Percentiles rank a stretch among this genome's conserved stretches.
Evolutionary conservation across 2,797 vertebrate genomes (phyloP).

Genomic region (Channallabes apus): DNA sequence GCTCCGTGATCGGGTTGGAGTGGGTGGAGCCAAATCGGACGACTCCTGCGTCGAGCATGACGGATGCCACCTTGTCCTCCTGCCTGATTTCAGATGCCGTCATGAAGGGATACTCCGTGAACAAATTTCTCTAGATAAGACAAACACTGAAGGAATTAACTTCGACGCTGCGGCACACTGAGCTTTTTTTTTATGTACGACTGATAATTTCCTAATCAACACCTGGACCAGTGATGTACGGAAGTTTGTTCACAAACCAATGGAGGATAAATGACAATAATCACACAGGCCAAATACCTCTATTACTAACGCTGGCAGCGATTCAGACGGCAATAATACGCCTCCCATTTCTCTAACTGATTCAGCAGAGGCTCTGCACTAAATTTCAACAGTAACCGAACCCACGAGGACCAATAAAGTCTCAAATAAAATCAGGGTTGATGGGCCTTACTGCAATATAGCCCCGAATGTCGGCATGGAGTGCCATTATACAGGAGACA

Average conservation of each 20-base stretch:
- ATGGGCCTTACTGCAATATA: conserved; percentile 47
- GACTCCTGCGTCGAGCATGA: conserved; percentile 57
- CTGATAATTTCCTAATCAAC: conserved; percentile 29
- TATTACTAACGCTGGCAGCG: conserved; percentile 36
- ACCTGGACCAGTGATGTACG: conserved; percentile 8
- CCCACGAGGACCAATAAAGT: conserved; percentile 46
- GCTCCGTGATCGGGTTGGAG: conserved; percentile 59
- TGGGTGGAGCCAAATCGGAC: conserved; percentile 63
- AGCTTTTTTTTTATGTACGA: conserved; percentile 1
- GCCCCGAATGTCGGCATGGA: conserved; percentile 37
- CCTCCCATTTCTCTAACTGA: conserved; percentile 34
- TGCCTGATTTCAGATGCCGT: conserved; percentile 51
- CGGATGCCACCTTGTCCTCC: conserved; percentile 52
- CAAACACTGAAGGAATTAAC: conserved; percentile 14
- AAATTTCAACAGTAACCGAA: conserved; percentile 41
- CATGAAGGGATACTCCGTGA: conserved; percentile 65
- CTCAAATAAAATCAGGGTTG: conserved; percentile 47
- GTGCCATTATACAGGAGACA: conserved; percentile 27
- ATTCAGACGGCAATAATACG: conserved; percentile 38
- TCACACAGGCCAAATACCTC: conserved; percentile 22
- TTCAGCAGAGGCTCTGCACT: conserved; percentile 32
- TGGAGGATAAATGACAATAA: conserved; percentile 26
- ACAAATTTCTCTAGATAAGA: conserved; percentile 68
- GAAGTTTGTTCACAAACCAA: conserved; percentile 41
- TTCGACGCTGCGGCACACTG: not conserved